Percentiles rank a stretch among this genome's conserved stretches.
Conservation (phyloP, 1,140 invertebrate genomes). For the Meloidogyne hapla region DNA sequence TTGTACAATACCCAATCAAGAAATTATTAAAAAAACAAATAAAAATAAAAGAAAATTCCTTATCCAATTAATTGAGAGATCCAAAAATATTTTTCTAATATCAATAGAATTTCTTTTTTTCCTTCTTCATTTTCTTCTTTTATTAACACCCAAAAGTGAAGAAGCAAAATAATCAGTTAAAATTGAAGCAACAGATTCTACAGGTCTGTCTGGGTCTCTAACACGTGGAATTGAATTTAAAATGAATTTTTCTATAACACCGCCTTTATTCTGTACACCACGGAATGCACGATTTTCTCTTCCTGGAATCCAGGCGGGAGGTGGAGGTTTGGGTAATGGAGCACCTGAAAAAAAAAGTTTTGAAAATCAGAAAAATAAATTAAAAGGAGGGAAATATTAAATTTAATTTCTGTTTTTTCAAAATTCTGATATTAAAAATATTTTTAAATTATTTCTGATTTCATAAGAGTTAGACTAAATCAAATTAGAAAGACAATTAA, state of each 20-base stretch:
- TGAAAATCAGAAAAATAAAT: neutral
- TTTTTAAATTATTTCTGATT: too few relatives aligned
- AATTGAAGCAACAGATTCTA: constrained; percentile 58
- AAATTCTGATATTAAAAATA: too few relatives aligned
- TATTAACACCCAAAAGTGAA: constrained; percentile 42
- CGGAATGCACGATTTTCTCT: constrained; percentile 59
- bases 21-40: neutral
- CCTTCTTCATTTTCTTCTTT: neutral
- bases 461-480: too few relatives aligned
- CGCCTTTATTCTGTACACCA: constrained; percentile 49
- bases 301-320: constrained; percentile 62
- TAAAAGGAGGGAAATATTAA: neutral
- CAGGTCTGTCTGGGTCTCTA: constrained; percentile 50
- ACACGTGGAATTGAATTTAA: constrained; percentile 60
- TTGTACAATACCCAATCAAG: too few relatives aligned
- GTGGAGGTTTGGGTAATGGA: constrained; percentile 59
- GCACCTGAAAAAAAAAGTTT: constrained; percentile 45
- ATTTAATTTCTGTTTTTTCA: neutral
- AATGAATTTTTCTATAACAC: constrained; percentile 64
- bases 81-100: neutral
- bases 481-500: too few relatives aligned
- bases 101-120: neutral
- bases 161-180: constrained; percentile 60
- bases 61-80: neutral
- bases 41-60: neutral